phyloP scores from a whole-genome alignment of 2,113 vertebrate genomes.

The Paramormyrops kingsleyae region DNA sequence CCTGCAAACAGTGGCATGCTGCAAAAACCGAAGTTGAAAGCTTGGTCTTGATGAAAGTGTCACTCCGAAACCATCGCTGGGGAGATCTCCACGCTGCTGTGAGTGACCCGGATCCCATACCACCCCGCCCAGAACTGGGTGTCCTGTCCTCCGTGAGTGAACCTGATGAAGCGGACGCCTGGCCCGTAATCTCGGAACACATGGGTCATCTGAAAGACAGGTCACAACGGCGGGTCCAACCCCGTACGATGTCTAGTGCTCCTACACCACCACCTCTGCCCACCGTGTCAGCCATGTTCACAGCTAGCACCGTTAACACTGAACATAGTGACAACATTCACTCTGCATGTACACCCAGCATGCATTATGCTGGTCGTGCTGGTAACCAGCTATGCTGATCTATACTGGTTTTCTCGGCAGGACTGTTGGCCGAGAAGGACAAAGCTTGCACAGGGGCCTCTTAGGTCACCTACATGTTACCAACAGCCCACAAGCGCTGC shows the following conservation, averaged over 20 bases:
- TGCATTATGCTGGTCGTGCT: not conserved
- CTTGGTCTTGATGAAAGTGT: not conserved
- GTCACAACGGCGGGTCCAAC: not conserved
- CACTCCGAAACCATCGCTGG: conserved; percentile 21
- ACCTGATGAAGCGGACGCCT: conserved; percentile 75
- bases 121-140: conserved; percentile 82
- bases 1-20: not conserved
- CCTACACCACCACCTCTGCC: not conserved
- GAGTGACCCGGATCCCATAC: conserved; percentile 81
- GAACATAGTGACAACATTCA: not conserved
- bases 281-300: not conserved
- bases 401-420: not conserved
- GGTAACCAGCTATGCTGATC: not conserved
- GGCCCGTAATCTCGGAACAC: conserved; percentile 75
- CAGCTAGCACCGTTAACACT: not conserved
- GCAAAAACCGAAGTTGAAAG: not conserved
- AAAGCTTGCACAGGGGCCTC: not conserved
- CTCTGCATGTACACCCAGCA: not conserved
- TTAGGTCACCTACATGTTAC: not conserved
- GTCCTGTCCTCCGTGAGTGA: conserved; percentile 78
- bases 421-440: not conserved
- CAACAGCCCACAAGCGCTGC: not conserved
- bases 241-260: not conserved
- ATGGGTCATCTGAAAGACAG: conserved; percentile 66
- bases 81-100: conserved; percentile 74